phyloP scores from a whole-genome alignment of 2,797 vertebrate genomes.

The Lepilemur septentrionalis region DNA sequence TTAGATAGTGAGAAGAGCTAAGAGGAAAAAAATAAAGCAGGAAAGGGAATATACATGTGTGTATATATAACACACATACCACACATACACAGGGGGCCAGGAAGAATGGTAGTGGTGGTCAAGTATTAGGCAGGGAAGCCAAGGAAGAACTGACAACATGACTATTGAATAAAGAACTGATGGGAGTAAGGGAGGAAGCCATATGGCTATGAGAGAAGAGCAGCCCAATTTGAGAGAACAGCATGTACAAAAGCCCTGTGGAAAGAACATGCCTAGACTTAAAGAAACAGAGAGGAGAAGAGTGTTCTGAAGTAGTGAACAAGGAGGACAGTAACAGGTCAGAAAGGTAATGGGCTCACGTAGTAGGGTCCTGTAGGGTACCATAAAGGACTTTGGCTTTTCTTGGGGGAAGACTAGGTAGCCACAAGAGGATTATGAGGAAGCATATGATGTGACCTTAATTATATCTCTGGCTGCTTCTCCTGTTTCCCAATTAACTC shows the following conservation, averaged over 20 bases:
- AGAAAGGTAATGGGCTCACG: not conserved
- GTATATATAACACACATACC: not conserved
- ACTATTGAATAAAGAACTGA: constrained; percentile 19
- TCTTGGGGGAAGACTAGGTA: not conserved
- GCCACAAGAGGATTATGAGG: not conserved
- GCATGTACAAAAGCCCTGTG: not conserved
- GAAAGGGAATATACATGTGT: no score
- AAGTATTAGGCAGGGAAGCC: not conserved
- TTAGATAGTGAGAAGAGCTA: no score
- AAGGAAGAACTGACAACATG: not conserved
- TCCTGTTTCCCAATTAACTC: not conserved
- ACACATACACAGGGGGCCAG: not conserved
- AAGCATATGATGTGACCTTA: not conserved
- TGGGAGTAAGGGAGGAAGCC: not conserved
- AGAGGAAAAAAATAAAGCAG: no score
- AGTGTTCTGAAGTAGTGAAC: not conserved
- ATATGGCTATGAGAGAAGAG: not conserved
- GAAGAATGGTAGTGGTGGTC: not conserved
- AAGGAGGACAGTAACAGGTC: not conserved
- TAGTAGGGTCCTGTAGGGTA: not conserved
- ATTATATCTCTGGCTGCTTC: not conserved
- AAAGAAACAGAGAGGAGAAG: not conserved
- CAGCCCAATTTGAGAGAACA: not conserved
- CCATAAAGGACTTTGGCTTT: not conserved
- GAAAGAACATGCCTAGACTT: not conserved